A percentile compares a stretch with the other conserved stretches of the same genome.
These are phyloP conservation scores for Apoda limacodes DNA, from an alignment of 2,888 invertebrate species.

Conservation along the genomic window DNA sequence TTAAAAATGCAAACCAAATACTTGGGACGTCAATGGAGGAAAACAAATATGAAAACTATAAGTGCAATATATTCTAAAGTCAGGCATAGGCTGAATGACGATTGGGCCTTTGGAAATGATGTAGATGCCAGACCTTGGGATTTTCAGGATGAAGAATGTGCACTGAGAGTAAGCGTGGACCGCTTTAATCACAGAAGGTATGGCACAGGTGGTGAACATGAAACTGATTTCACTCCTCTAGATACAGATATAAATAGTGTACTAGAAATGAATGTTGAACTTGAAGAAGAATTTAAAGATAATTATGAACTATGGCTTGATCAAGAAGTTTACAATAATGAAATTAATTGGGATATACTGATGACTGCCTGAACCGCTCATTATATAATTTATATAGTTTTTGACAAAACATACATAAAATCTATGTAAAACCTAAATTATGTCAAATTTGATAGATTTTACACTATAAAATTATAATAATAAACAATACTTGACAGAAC, in stretches of 20 bases:
- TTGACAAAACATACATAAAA: no score
- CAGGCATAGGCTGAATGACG: conserved; percentile 95
- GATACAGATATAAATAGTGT: conserved; percentile 88
- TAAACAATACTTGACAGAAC: no score
- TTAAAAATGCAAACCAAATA: conserved; percentile 99
- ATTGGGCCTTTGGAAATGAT: conserved; percentile 99
- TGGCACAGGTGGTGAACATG: conserved; percentile 63
- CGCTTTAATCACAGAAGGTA: conserved; percentile 96
- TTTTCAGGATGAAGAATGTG: conserved; percentile 97
- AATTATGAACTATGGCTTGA: conserved; percentile 97
- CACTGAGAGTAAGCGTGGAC: conserved; percentile 93
- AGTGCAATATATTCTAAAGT: conserved; percentile 99
- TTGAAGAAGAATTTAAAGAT: conserved; percentile 93
- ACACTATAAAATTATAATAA: no score
- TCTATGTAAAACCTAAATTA: no score
- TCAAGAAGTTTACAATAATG: conserved; percentile 93
- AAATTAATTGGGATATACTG: conserved; percentile 81
- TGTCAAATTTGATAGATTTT: no score
- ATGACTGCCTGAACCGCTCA: conserved; percentile 42
- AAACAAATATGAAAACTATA: conserved; percentile 99
- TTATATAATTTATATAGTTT: no score
- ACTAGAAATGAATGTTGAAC: conserved; percentile 80
- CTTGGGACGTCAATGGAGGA: conserved; percentile 98
- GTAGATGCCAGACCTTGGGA: conserved; percentile 98
- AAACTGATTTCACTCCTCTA: conserved; percentile 73